These are phyloP conservation scores for Carabus problematicus DNA, from an alignment of 2,888 invertebrate genomes.

Conservation along the genomic window DNA sequence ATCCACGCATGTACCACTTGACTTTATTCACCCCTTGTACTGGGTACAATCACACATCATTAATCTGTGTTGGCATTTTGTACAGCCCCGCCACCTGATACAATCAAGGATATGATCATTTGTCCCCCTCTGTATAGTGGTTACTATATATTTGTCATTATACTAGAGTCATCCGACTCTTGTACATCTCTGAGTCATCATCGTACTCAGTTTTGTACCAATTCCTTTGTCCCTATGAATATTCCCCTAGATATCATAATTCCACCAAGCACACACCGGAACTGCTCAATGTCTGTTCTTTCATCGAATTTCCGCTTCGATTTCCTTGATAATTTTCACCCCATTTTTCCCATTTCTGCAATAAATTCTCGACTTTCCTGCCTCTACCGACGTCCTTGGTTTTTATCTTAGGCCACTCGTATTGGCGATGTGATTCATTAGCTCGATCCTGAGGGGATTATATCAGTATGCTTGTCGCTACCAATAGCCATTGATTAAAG, in stretches of 20 bases:
- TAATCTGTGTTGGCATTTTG: too few relatives aligned
- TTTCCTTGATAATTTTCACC: constrained; percentile 35
- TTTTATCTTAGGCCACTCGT: constrained; percentile 15
- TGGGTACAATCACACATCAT: too few relatives aligned
- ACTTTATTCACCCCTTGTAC: too few relatives aligned
- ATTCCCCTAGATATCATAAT: constrained; percentile 7
- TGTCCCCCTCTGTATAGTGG: background rate
- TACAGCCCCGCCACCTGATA: too few relatives aligned
- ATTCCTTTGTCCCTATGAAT: background rate
- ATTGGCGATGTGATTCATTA: constrained; percentile 33
- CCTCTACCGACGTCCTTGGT: constrained; percentile 2
- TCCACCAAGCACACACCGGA: constrained; percentile 12
- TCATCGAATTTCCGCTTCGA: constrained; percentile 25
- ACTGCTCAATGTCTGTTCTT: constrained; percentile 11
- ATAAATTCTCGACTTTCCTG: constrained; percentile 16
- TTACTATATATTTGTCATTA: constrained; percentile 4
- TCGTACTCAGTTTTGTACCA: background rate
- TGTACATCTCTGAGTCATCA: background rate
- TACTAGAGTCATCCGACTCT: background rate
- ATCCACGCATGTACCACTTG: too few relatives aligned
- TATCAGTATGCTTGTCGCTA: too few relatives aligned
- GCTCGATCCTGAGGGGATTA: background rate
- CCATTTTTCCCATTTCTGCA: constrained; percentile 23
- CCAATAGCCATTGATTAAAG: too few relatives aligned
- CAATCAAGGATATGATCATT: too few relatives aligned